phyloP scores from a whole-genome alignment of 1,140 invertebrate genomes.

The Artemia franciscana region DNA sequence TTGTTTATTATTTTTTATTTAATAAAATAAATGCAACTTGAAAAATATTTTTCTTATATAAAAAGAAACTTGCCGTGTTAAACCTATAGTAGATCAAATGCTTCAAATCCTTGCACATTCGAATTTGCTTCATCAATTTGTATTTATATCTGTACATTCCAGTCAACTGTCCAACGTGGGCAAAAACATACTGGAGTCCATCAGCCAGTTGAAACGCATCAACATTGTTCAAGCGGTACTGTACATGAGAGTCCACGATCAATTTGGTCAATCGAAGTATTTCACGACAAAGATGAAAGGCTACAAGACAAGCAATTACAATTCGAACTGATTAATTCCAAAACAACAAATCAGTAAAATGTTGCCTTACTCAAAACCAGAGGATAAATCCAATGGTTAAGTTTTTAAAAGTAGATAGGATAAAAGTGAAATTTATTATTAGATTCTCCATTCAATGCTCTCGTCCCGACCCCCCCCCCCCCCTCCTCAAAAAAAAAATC shows the following conservation, averaged over 20 bases:
- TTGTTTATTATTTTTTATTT: too few relatives aligned
- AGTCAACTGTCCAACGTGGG: slow-evolving; percentile 95
- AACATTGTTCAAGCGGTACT: slow-evolving; percentile 95
- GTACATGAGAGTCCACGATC: slow-evolving; percentile 96
- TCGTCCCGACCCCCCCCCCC: too few relatives aligned
- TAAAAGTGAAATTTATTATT: too few relatives aligned
- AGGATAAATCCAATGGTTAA: too few relatives aligned
- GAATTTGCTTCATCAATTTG: slow-evolving; percentile 96
- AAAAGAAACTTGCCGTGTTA: slow-evolving; percentile 84
- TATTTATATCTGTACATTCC: slow-evolving; percentile 99
- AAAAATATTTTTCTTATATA: too few relatives aligned
- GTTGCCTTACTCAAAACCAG: too few relatives aligned
- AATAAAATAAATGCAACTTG: too few relatives aligned
- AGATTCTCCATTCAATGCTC: too few relatives aligned
- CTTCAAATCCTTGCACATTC: slow-evolving; percentile 99
- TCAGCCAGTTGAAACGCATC: slow-evolving; percentile 97
- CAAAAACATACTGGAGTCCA: slow-evolving; percentile 98
- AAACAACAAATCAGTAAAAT: too few relatives aligned
- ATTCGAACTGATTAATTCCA: too few relatives aligned
- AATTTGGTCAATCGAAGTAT: slow-evolving; percentile 91
- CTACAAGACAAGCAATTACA: slow-evolving; percentile 23
- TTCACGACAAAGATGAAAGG: slow-evolving; percentile 96
- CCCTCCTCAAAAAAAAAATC: too few relatives aligned
- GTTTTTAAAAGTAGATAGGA: too few relatives aligned
- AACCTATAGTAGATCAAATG: slow-evolving; percentile 99